phyloP scores from a whole-genome alignment of 2,113 vertebrate genomes.

The Ciconia boyciana region DNA sequence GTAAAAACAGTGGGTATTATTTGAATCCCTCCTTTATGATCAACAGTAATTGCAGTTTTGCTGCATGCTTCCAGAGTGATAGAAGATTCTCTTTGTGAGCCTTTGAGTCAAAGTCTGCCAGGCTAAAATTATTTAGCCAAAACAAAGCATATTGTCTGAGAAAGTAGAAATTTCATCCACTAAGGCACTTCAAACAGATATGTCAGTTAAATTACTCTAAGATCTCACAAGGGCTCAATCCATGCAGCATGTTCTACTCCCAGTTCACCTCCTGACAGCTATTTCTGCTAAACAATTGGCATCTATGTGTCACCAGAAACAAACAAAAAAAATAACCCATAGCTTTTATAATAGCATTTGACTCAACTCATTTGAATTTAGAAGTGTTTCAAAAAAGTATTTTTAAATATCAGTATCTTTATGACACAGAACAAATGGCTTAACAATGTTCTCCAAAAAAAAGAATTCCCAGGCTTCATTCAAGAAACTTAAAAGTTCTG shows the following conservation, averaged over 20 bases:
- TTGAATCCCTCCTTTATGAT: background rate
- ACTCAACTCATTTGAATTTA: background rate
- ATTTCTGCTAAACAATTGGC: background rate
- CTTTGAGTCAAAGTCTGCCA: background rate
- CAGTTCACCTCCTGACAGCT: background rate
- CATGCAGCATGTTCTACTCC: background rate
- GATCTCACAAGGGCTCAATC: background rate
- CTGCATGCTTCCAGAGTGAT: background rate
- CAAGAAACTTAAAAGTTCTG: background rate
- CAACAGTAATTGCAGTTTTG: background rate
- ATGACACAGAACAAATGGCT: background rate
- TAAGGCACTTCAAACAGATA: background rate
- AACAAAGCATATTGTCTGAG: background rate
- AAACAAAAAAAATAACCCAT: background rate
- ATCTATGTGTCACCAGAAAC: background rate
- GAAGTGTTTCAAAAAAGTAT: background rate
- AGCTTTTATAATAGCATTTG: background rate
- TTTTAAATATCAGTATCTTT: background rate
- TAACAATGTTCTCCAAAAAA: background rate
- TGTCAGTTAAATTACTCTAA: background rate
- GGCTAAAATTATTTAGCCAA: background rate
- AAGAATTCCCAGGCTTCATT: background rate
- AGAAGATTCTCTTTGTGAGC: background rate
- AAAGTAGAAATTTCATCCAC: background rate
- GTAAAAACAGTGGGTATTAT: background rate